Percentiles rank a stretch among this genome's conserved stretches.
Conservation (phyloP, 2,797 vertebrate genomes). For the Acrossocheilus fasciatus region DNA sequence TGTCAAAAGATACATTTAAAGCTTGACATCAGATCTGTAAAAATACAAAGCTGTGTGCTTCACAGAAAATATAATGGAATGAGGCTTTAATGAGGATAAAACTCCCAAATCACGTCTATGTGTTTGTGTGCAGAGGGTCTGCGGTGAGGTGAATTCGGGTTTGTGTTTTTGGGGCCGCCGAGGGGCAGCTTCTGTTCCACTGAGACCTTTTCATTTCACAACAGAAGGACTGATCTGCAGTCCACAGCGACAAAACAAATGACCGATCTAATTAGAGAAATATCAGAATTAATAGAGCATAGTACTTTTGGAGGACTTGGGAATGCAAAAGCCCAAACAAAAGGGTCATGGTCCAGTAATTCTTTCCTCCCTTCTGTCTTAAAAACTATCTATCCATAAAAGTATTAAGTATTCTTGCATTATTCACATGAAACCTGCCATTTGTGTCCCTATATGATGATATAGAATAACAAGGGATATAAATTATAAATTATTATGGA, state of each 20-base stretch:
- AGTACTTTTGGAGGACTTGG: conserved; percentile 65
- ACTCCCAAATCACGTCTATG: neutral
- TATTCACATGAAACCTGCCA: neutral
- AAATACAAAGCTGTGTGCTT: neutral
- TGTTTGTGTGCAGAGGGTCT: neutral
- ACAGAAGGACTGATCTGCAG: conserved; percentile 27
- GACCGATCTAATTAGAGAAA: conserved; percentile 73
- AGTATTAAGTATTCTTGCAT: neutral
- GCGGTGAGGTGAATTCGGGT: conserved; percentile 30
- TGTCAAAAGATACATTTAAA: neutral
- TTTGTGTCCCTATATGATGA: neutral
- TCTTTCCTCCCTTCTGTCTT: neutral
- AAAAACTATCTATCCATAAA: conserved; percentile 21
- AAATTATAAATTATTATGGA: too few species aligned
- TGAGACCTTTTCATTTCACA: conserved; percentile 44
- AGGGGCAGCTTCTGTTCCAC: conserved; percentile 49
- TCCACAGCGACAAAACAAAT: conserved; percentile 59
- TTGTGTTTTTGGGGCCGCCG: conserved; percentile 39
- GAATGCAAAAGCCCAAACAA: conserved; percentile 65
- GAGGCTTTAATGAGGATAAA: neutral
- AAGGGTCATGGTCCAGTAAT: conserved; percentile 15
- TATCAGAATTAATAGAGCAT: conserved; percentile 77
- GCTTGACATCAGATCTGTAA: neutral
- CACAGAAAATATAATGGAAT: neutral
- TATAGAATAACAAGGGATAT: neutral